Base-by-base conservation (phyloP, 35 echinoderm and acorn worm species). In the Heliocidaris tuberculata region DNA sequence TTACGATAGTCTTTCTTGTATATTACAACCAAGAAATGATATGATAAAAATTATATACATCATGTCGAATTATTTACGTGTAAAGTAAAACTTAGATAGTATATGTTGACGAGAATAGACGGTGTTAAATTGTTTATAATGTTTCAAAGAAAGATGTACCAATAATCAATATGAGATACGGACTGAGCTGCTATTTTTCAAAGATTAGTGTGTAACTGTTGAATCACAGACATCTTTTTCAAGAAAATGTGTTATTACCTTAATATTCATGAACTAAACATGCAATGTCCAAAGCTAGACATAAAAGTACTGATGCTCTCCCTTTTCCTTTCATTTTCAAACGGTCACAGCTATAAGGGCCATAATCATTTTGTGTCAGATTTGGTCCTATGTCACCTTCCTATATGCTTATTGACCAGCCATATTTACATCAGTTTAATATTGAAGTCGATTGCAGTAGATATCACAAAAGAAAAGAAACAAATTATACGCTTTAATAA, bases 1-100 rank as follows among this genome's bases (percentile, higher is more conserved):
- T 89, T 89, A 89, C 87, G 35, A 89, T 89, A 89, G 87, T 89
- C 87, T 89, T 89, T 89, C 87, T 89, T 89, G 87, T 89, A 89
- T 78, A 78, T 78, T 78, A n/a, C 19, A 78, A 78, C 65, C 65
- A 78, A 78, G 65, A 78, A 78, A 78, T 6, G 27, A 78, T 78
- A 27, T 78, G n/a, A n/a, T n/a, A n/a, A n/a, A n/a, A n/a, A n/a
- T n/a, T n/a, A 27, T n/a, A 78, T 70, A 27, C 65, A 78, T 78
- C 65, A n/a, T 78, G 65, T 78, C 65, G 27, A n/a, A 27, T 27
- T 8, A 78, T 27, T 78, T n/a, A 78, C 24, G 65, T 78, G 65
- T 78, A 78, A 27, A 78, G 65, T 4, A 3, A 78, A 78, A 21
- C 0, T 78, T 78, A 70, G 50, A 52, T 70, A 78, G 17, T 27